Conservation (phyloP, 2,888 invertebrate species). For the Cataglyphis albicans region DNA sequence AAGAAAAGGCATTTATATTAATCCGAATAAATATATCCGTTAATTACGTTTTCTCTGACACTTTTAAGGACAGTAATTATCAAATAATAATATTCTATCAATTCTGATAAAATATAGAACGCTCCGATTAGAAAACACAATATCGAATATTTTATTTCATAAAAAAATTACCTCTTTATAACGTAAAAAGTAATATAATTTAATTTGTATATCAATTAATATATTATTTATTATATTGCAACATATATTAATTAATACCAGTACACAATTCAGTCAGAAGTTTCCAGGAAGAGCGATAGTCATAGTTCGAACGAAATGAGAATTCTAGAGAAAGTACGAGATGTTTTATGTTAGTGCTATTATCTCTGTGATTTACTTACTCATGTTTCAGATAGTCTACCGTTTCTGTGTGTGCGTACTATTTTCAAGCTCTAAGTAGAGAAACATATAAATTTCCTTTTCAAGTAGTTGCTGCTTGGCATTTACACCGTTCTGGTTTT, state of each 20-base stretch:
- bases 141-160: not conserved
- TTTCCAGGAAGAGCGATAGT: not conserved
- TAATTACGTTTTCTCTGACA: not conserved
- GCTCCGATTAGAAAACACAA: not conserved
- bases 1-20: not conserved
- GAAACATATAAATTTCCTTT: conserved; percentile 50
- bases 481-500: conserved; percentile 45
- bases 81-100: not conserved
- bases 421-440: conserved; percentile 49
- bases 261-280: not conserved
- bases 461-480: conserved; percentile 43
- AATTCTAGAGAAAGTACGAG: conserved; percentile 32
- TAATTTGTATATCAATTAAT: not conserved
- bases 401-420: conserved; percentile 13
- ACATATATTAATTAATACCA: conserved; percentile 1
- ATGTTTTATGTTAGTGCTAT: conserved; percentile 31
- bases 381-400: conserved; percentile 46
- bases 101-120: not conserved
- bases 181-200: not conserved
- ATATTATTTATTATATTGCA: not conserved
- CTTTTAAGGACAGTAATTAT: not conserved
- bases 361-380: conserved; percentile 53
- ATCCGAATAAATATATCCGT: not conserved
- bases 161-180: not conserved
- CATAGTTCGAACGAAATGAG: conserved; percentile 34